A percentile compares a stretch with the other conserved stretches of the same genome.
These are phyloP conservation scores for Pantherophis alleghaniensis DNA, from an alignment of 2,797 vertebrate species.

Conservation along the genomic window DNA sequence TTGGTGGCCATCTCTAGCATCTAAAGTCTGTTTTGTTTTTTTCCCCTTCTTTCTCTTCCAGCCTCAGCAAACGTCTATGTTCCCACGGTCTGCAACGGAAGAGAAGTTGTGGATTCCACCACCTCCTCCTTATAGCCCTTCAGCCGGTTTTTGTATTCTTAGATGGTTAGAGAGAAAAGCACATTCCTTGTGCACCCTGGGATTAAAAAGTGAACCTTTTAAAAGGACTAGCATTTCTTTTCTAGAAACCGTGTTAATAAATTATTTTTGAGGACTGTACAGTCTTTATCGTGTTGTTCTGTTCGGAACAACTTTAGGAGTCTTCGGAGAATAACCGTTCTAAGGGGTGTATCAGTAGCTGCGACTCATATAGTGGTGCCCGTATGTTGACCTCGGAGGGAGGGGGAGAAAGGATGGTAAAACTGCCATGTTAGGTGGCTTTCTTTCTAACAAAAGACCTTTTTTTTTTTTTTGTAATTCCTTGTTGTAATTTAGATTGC, in stretches of 20 bases:
- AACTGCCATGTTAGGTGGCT: constrained; percentile 83
- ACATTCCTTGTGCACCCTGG: constrained; percentile 72
- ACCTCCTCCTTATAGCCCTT: constrained; percentile 96
- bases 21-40: constrained; percentile 3
- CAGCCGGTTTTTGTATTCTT: constrained; percentile 73
- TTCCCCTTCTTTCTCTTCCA: constrained; percentile 50
- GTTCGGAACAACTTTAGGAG: constrained; percentile 90
- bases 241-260: constrained; percentile 96
- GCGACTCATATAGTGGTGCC: constrained; percentile 80
- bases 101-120: constrained; percentile 97
- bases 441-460: constrained; percentile 80
- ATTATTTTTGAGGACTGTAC: constrained; percentile 99
- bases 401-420: constrained; percentile 75
- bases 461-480: constrained; percentile 85
- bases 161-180: constrained; percentile 88
- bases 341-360: constrained; percentile 88
- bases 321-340: constrained; percentile 85
- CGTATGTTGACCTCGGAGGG: constrained; percentile 73
- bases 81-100: constrained; percentile 93
- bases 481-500: constrained; percentile 92
- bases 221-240: constrained; percentile 77
- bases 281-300: constrained; percentile 94
- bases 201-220: constrained; percentile 58
- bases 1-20: neutral
- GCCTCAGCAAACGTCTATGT: constrained; percentile 91